These are phyloP conservation scores for Catostylus mosaicus DNA, from an alignment of 30 jellyfish, hydroid and myxozoan species.

Conservation along the genomic window DNA sequence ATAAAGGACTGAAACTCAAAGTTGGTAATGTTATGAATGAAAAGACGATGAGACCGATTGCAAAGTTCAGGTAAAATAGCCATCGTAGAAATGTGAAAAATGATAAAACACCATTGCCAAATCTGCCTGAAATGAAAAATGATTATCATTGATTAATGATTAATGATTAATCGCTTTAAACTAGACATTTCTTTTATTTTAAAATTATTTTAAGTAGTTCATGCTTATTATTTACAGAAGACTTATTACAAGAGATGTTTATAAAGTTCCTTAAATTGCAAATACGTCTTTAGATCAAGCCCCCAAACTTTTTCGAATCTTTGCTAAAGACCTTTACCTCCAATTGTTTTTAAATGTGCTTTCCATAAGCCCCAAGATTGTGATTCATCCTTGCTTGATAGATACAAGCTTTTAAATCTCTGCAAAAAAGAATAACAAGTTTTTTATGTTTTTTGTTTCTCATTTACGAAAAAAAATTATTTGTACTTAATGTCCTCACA, in stretches of 20 bases:
- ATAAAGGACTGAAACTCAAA: constrained; percentile 22
- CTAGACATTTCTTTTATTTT: too few relatives aligned
- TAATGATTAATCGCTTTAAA: too few relatives aligned
- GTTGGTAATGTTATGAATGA: constrained; percentile 47
- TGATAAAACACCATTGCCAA: constrained; percentile 76
- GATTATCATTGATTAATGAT: too few relatives aligned
- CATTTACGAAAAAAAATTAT: too few relatives aligned
- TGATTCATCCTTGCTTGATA: constrained; percentile 38
- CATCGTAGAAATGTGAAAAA: constrained; percentile 71
- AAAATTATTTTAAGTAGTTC: not conserved
- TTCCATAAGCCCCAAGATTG: constrained; percentile 63
- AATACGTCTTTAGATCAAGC: too few relatives aligned
- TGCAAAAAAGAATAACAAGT: not conserved
- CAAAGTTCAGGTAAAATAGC: constrained; percentile 52
- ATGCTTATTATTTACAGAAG: too few relatives aligned
- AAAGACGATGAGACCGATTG: constrained; percentile 36
- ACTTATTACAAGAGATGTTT: not conserved
- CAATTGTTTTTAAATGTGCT: constrained; percentile 48
- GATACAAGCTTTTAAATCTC: constrained; percentile 30
- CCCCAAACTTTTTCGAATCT: too few relatives aligned
- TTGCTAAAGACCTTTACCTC: constrained; percentile 33
- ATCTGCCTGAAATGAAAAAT: constrained; percentile 38
- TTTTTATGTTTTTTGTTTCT: too few relatives aligned
- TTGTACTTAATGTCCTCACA: too few relatives aligned
- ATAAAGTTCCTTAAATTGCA: not conserved